Base-by-base conservation (phyloP, 1,140 invertebrate species). In the Pteromalus puparum region DNA sequence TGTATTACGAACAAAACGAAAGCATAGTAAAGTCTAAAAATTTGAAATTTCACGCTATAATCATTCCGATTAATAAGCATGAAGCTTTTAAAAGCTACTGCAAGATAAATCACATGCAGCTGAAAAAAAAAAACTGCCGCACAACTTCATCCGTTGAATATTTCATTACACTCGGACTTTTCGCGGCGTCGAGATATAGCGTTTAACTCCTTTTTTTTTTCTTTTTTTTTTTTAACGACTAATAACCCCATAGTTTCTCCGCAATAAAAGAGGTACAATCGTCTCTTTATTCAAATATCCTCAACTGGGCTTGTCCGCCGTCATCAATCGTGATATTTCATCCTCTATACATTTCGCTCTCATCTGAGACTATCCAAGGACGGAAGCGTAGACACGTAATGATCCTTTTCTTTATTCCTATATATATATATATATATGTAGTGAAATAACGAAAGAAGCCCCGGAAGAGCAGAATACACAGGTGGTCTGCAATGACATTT, bases 201-300 rank as follows among this genome's bases (percentile, higher is more conserved):
- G 38, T 68, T 38, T 42, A 79, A 65, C 28, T 7, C 30, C 30
- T 34, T 34, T 34, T 30, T 30, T 42, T 42, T 42, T 68, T 46
- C 38, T 61, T 30, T 30, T 42, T 42, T 42, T 68, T 46, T 26
- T 61, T 79, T 42, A 68, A 79, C 77, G 77, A 34, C 18, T 79
- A 79, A 79, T 79, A 79, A 68, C 34, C 30, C 30, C 65, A 68
- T 30, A 26, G 61, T 68, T 68, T 68, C 77, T n/a, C 65, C 7
- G 77, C 77, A 67, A 68, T 68, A 79, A 79, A 79, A 76, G 9
- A 6, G 15, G 18, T 6, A 42, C 75, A 77, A 77, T 65, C 42
- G 34, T 68, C n/a, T 24, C 30, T 79, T 79, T 68, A 79, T 79
- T 79, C 77, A 79, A 79, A 79, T 34, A 34, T 79, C 26, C 15